Evolutionary conservation across 2,113 vertebrate species (phyloP).

Genomic region (Tragelaphus buxtoni): DNA sequence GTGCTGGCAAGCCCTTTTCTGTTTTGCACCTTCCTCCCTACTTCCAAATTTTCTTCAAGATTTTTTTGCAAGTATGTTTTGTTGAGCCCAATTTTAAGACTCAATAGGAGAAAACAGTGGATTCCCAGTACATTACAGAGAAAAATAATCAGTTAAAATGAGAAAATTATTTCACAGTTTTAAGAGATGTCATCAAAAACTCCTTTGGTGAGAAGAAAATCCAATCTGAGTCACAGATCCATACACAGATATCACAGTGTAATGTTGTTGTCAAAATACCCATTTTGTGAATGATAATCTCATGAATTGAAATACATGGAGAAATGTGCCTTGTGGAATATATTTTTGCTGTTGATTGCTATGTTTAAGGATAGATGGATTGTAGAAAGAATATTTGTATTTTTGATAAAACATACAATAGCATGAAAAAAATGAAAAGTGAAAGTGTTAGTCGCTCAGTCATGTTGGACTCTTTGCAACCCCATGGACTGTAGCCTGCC

Average conservation of each 20-base stretch:
- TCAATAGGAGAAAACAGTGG: neutral
- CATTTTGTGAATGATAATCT: neutral
- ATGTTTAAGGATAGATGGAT: neutral
- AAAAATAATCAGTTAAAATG: neutral
- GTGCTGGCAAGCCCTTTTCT: neutral
- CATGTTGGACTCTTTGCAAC: neutral
- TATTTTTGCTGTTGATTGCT: neutral
- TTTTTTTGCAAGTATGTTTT: neutral
- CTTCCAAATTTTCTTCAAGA: neutral
- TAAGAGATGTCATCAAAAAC: neutral
- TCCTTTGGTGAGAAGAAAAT: neutral
- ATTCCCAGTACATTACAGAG: neutral
- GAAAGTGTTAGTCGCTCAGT: neutral
- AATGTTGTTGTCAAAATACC: neutral
- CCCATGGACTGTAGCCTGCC: neutral
- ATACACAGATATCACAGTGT: neutral
- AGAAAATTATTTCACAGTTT: neutral
- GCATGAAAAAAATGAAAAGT: neutral
- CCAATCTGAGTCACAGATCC: neutral
- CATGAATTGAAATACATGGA: neutral
- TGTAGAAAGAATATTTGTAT: neutral
- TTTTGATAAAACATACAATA: neutral
- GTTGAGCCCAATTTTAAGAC: neutral
- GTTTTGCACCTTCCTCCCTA: neutral
- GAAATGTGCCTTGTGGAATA: neutral